These are phyloP conservation scores for Lytechinus pictus DNA, from an alignment of 35 echinoderm and acorn worm genomes.

Conservation along the genomic window DNA sequence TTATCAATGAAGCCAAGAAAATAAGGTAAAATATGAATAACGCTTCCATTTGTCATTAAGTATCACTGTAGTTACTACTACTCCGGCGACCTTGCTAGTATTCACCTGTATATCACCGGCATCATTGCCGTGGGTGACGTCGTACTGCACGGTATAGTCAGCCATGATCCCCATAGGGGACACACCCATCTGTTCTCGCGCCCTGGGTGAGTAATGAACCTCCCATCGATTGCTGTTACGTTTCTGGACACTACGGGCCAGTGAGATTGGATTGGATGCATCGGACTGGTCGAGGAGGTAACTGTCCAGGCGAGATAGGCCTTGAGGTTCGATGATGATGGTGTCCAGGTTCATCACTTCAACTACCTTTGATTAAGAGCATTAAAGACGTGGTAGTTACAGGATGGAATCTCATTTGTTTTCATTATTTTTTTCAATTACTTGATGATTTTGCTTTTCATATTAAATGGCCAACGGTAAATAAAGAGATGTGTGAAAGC, in stretches of 20 bases:
- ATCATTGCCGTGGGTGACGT: slow-evolving; percentile 74
- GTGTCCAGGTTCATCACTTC: slow-evolving; percentile 71
- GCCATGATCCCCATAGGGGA: slow-evolving; percentile 75
- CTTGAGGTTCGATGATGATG: slow-evolving; percentile 81
- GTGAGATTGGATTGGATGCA: slow-evolving; percentile 38
- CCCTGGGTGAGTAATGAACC: slow-evolving; percentile 58
- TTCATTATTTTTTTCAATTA: too few species aligned
- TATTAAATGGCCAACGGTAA: too few species aligned
- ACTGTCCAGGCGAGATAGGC: slow-evolving; percentile 45
- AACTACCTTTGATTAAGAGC: slow-evolving; percentile 66
- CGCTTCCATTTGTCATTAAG: not conserved
- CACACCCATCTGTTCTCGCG: slow-evolving; percentile 58
- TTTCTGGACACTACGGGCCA: slow-evolving; percentile 55
- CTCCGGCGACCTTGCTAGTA: not conserved
- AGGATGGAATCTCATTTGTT: too few species aligned
- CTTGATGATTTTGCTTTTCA: too few species aligned
- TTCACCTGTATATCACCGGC: slow-evolving; percentile 89
- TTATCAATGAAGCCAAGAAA: not conserved
- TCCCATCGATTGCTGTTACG: slow-evolving; percentile 53
- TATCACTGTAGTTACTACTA: not conserved
- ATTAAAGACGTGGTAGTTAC: not conserved
- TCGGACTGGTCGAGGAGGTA: slow-evolving; percentile 61
- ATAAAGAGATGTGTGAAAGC: too few species aligned
- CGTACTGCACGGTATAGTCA: slow-evolving; percentile 87
- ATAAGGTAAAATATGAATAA: not conserved